phyloP scores from a whole-genome alignment of 2,797 vertebrate genomes.

The Lagocephalus sceleratus region DNA sequence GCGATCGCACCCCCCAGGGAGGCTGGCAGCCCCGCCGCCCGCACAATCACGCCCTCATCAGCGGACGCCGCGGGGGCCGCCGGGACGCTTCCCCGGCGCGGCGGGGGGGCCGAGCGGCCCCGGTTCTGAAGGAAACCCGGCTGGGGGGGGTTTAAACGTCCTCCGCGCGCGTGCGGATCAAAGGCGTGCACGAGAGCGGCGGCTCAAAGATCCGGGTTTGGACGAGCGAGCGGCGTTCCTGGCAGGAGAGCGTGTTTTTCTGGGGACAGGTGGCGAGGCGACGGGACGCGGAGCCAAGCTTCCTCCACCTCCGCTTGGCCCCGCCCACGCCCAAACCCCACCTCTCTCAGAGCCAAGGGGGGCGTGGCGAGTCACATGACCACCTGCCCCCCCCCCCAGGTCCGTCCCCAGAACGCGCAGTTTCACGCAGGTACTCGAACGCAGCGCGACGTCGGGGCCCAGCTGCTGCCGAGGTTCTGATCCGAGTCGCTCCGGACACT shows the following conservation, averaged over 20 bases:
- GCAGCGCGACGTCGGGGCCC: conserved; percentile 9
- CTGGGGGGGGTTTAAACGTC: background rate
- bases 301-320: conserved; percentile 38
- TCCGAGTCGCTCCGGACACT: conserved; percentile 59
- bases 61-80: conserved; percentile 62
- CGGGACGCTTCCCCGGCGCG: conserved; percentile 61
- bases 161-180: conserved; percentile 29
- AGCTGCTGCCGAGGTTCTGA: conserved; percentile 40
- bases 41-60: conserved; percentile 76
- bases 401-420: too few relatives aligned
- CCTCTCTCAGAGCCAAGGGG: background rate
- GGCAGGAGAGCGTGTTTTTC: conserved; percentile 26
- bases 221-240: too few relatives aligned
- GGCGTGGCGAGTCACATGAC: conserved; percentile 56
- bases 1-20: conserved; percentile 71
- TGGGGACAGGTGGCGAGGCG: conserved; percentile 74
- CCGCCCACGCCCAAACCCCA: background rate
- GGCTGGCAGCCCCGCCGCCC: conserved; percentile 63
- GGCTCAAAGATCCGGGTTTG: too few relatives aligned
- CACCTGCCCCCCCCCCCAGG: too few relatives aligned
- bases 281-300: conserved; percentile 58
- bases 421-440: background rate
- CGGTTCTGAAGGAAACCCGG: conserved; percentile 33
- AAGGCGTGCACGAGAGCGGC: too few relatives aligned
- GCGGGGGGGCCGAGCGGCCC: background rate